Evolutionary conservation across 2,888 invertebrate species (phyloP).

Genomic region (Oxystoma pomonae): DNA sequence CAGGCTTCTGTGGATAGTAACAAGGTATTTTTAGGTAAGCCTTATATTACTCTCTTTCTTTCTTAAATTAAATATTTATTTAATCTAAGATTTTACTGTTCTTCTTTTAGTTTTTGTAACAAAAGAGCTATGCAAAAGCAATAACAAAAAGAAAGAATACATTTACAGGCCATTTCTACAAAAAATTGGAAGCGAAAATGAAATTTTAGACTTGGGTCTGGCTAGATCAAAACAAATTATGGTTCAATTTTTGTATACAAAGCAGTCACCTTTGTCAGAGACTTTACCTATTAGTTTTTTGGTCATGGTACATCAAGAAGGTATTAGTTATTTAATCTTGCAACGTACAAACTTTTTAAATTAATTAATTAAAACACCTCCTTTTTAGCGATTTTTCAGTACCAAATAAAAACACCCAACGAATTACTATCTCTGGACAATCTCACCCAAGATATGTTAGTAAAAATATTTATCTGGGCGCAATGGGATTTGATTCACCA

Average conservation of each 20-base stretch:
- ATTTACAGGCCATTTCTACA: constrained; percentile 63
- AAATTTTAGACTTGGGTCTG: constrained; percentile 48
- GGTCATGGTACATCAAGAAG: constrained; percentile 72
- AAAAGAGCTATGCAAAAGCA: constrained; percentile 48
- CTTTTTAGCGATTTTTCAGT: constrained; percentile 43
- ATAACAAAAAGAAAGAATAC: constrained; percentile 28
- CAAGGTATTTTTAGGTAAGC: constrained; percentile 53
- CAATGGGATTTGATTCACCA: constrained; percentile 80
- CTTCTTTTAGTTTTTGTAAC: constrained; percentile 63
- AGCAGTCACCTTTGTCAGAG: constrained; percentile 43
- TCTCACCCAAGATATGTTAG: constrained; percentile 47
- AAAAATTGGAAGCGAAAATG: constrained; percentile 51
- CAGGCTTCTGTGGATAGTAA: constrained; percentile 75
- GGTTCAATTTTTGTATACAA: constrained; percentile 73
- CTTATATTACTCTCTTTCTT: too few species aligned
- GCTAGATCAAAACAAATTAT: constrained; percentile 68
- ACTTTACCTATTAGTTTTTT: constrained; percentile 61
- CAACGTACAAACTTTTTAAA: too few species aligned
- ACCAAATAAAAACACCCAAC: constrained; percentile 37
- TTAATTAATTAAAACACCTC: too few species aligned
- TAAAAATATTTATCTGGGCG: constrained; percentile 77
- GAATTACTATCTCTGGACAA: constrained; percentile 20
- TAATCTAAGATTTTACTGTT: too few species aligned
- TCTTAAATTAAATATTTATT: too few species aligned
- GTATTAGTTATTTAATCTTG: too few species aligned